Evolutionary conservation across 2,888 invertebrate genomes (phyloP), one percentile per base, ranked within the genome.

Genomic region (Lamellibrachia columna): DNA sequence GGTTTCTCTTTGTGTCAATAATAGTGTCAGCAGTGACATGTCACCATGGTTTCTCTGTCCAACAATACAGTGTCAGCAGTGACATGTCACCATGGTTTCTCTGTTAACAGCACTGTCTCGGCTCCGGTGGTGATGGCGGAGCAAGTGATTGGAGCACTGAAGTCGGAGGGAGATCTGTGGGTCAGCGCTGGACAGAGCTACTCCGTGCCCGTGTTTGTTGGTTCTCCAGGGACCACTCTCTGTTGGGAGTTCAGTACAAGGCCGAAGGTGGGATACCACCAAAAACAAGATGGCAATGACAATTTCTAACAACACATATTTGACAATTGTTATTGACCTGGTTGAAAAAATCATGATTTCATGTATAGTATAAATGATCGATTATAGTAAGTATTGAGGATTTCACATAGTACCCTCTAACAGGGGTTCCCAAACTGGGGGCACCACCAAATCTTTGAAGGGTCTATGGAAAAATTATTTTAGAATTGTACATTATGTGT

Each of bases 241-340:
- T 95, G 94, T 91, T 97, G 96, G 96, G 95, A 96, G 93, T 96
- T 96, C 93, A 95, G 95, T 1, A 96, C 96, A 6, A 95, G 96
- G 75, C 96, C 96, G 40, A 96, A 96, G 95, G 97, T 96, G 94
- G 90, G n/a, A 96, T 97, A 8, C 55, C 55, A 9, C 28, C 40
- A 40, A 40, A 40, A 40, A 40, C 40, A 40, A 40, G 40, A 40
- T 40, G 40, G 40, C 40, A 40, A 40, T 40, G 40, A 0, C 40
- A 40, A 40, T 40, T 40, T 40, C 40, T 40, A 40, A 40, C 40
- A 40, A 40, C 40, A 40, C 40, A 40, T 40, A 40, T 40, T 40
- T 40, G 40, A 40, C 40, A 40, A 40, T 40, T 40, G 40, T 40
- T 40, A 40, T 40, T 40, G 40, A 40, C 40, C 40, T 40, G 40